These are phyloP conservation scores for Tauraco hartlaubi DNA, from an alignment of 2,797 vertebrate species.

Conservation along the genomic window DNA sequence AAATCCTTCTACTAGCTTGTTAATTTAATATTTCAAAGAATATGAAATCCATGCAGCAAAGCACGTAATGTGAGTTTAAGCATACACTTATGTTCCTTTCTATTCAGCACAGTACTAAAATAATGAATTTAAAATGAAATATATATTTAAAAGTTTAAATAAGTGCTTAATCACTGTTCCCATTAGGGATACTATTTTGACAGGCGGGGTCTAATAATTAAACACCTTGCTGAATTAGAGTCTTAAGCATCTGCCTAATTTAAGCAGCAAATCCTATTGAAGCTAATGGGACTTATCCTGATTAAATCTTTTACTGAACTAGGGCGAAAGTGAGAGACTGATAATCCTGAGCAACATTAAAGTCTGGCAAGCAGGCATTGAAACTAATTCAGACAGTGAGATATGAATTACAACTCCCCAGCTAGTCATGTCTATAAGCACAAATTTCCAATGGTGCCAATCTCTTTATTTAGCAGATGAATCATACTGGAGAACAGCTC, in stretches of 20 bases:
- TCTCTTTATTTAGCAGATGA: not conserved
- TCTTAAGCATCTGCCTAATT: slow-evolving; percentile 43
- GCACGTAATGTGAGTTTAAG: not conserved
- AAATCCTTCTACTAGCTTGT: slow-evolving; percentile 12
- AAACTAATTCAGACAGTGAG: not conserved
- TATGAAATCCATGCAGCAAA: not conserved
- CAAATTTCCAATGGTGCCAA: not conserved
- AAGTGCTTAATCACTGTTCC: slow-evolving; percentile 26
- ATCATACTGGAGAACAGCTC: not conserved
- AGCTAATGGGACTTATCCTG: not conserved
- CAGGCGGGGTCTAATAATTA: not conserved
- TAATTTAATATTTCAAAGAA: slow-evolving; percentile 16
- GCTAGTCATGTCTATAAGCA: not conserved
- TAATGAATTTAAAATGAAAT: not conserved
- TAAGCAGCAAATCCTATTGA: slow-evolving; percentile 56
- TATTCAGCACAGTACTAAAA: not conserved
- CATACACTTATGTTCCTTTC: not conserved
- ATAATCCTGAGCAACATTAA: slow-evolving; percentile 1
- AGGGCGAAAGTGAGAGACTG: not conserved
- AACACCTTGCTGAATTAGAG: slow-evolving; percentile 15
- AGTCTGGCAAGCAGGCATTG: not conserved
- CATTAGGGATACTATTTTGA: not conserved
- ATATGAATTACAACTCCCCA: slow-evolving; percentile 2
- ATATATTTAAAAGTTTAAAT: slow-evolving; percentile 4
- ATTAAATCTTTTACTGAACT: slow-evolving; percentile 6